These are phyloP conservation scores for Natator depressus DNA, from an alignment of 2,113 vertebrate species.

Conservation along the genomic window DNA sequence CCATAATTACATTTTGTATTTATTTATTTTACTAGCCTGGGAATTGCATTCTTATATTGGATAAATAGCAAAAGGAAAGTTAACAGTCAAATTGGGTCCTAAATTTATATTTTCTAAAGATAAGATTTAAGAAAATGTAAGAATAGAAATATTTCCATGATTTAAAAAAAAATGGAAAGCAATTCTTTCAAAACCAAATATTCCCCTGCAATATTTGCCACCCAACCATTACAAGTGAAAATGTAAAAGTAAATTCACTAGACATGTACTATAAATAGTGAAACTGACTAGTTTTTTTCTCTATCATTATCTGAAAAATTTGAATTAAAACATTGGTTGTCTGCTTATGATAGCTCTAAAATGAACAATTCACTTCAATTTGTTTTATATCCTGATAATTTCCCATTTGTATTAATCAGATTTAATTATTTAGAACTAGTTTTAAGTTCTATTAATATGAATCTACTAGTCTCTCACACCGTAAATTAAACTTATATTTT, in stretches of 20 bases:
- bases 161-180: not conserved
- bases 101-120: rapidly evolving
- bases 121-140: not conserved
- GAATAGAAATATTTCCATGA: not conserved
- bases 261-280: not conserved
- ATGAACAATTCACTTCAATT: not conserved
- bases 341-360: not conserved
- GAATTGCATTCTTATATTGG: not conserved
- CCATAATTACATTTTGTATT: not conserved
- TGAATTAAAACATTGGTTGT: not conserved
- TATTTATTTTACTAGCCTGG: not conserved
- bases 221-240: not conserved
- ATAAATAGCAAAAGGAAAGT: not conserved
- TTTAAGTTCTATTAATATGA: conserved; percentile 30
- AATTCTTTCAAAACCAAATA: not conserved
- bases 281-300: conserved; percentile 21
- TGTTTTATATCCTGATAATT: not conserved
- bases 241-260: not conserved
- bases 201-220: not conserved
- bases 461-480: not conserved
- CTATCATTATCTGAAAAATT: conserved; percentile 13
- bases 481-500: conserved; percentile 45
- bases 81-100: not conserved
- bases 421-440: conserved; percentile 32
- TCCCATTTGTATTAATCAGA: conserved; percentile 31